Percentiles rank a stretch among this genome's conserved stretches.
Evolutionary conservation across 1,140 invertebrate species (phyloP).

Genomic region (Eurytemora carolleeae): DNA sequence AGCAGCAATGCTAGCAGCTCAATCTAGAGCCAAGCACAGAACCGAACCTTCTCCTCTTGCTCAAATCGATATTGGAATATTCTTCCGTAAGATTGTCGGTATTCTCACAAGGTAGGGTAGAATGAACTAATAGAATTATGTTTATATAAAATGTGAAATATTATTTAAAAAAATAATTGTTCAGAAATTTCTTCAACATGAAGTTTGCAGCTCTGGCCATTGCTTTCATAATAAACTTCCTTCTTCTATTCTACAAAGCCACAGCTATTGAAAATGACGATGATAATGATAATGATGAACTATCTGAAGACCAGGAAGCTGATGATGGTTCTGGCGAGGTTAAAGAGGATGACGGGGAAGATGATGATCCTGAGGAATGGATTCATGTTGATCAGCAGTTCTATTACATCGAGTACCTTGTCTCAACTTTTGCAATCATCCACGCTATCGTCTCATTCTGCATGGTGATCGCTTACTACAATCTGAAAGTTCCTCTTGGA

Average conservation of each 20-base stretch:
- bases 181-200: conserved; percentile 95
- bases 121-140: no score
- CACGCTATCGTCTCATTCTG: conserved; percentile 83
- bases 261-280: conserved; percentile 8
- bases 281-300: conserved; percentile 17
- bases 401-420: conserved; percentile 74
- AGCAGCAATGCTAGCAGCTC: conserved; percentile 13
- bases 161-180: no score
- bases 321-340: conserved; percentile 42
- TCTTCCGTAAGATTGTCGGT: conserved; percentile 61
- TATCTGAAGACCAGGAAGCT: conserved; percentile 9
- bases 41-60: neutral
- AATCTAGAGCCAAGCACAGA: conserved; percentile 11
- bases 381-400: conserved; percentile 81
- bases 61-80: conserved; percentile 56
- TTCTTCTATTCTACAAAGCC: conserved; percentile 94
- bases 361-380: conserved; percentile 55
- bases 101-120: no score
- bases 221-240: conserved; percentile 95
- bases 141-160: no score
- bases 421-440: conserved; percentile 57
- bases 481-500: conserved; percentile 89
- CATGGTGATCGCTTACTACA: conserved; percentile 95
- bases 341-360: conserved; percentile 35
- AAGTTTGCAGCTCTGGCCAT: conserved; percentile 87